Conservation (phyloP, 2,888 invertebrate species). For the Sceliomorpha sp. region DNA sequence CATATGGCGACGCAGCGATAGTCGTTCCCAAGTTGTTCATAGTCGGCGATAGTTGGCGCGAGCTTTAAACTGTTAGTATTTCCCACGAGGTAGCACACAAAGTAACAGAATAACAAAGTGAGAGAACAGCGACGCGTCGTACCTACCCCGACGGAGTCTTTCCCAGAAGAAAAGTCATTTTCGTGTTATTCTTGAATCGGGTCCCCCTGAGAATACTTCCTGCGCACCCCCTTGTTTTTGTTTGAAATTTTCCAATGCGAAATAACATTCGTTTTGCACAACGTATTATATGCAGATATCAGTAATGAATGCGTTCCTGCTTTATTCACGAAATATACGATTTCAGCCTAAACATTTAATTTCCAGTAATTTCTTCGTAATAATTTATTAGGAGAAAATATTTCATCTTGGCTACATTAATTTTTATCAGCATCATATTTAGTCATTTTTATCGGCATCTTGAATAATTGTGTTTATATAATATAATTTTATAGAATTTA, state of each 20-base stretch:
- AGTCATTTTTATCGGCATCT: too few species aligned
- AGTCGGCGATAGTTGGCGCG: constrained; percentile 47
- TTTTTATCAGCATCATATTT: too few species aligned
- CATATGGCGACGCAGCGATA: constrained; percentile 26
- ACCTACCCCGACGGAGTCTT: constrained; percentile 36
- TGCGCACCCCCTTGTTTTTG: constrained; percentile 40
- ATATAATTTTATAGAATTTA: too few species aligned
- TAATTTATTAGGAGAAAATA: too few species aligned
- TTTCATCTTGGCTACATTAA: too few species aligned
- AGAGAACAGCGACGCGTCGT: constrained; percentile 35
- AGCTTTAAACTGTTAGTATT: constrained; percentile 60
- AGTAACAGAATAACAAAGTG: constrained; percentile 50
- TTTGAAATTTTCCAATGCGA: constrained; percentile 46
- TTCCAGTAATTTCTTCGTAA: too few species aligned
- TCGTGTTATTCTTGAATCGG: constrained; percentile 51
- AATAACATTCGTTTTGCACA: constrained; percentile 34
- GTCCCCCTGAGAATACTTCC: constrained; percentile 53
- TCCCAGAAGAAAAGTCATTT: constrained; percentile 55
- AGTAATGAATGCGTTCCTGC: too few species aligned
- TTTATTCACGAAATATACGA: too few species aligned
- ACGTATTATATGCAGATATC: constrained; percentile 23
- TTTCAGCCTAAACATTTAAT: too few species aligned
- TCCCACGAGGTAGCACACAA: constrained; percentile 56
- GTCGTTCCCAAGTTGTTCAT: constrained; percentile 53
- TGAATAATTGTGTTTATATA: too few species aligned